These are phyloP conservation scores for Enteromius mattozi DNA, from an alignment of 2,797 vertebrate species.

Conservation along the genomic window DNA sequence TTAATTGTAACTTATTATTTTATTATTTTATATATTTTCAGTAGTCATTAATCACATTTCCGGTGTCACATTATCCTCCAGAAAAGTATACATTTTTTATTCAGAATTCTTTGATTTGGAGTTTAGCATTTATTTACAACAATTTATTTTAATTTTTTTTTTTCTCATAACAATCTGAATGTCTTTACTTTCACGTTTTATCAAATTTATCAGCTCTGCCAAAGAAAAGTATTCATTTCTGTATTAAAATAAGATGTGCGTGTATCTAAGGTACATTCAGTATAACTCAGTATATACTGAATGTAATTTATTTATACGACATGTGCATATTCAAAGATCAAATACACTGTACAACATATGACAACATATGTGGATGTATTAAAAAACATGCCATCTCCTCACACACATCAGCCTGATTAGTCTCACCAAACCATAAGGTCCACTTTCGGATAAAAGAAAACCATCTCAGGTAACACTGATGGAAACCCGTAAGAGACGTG, in stretches of 20 bases:
- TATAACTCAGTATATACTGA: not conserved
- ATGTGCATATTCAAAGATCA: slow-evolving; percentile 12
- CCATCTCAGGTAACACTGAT: slow-evolving; percentile 10
- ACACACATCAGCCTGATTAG: not conserved
- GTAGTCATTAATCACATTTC: not conserved
- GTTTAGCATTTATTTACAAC: too few species aligned
- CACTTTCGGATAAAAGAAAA: not conserved
- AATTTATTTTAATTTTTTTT: too few species aligned
- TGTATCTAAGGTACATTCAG: not conserved
- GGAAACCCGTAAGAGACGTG: slow-evolving; percentile 7
- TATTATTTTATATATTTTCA: not conserved
- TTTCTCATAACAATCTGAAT: not conserved
- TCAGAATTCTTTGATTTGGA: too few species aligned
- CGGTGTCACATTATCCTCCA: not conserved
- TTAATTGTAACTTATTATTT: too few species aligned
- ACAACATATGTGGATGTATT: slow-evolving; percentile 7
- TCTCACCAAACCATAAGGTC: slow-evolving; percentile 5
- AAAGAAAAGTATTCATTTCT: not conserved
- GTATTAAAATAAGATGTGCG: too few species aligned
- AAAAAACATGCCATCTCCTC: not conserved
- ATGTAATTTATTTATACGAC: not conserved
- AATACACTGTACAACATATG: not conserved
- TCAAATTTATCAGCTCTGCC: not conserved
- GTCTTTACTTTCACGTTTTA: not conserved
- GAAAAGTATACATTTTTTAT: not conserved